phyloP scores from a whole-genome alignment of 1,140 invertebrate species.

The Temnothorax nylanderi region DNA sequence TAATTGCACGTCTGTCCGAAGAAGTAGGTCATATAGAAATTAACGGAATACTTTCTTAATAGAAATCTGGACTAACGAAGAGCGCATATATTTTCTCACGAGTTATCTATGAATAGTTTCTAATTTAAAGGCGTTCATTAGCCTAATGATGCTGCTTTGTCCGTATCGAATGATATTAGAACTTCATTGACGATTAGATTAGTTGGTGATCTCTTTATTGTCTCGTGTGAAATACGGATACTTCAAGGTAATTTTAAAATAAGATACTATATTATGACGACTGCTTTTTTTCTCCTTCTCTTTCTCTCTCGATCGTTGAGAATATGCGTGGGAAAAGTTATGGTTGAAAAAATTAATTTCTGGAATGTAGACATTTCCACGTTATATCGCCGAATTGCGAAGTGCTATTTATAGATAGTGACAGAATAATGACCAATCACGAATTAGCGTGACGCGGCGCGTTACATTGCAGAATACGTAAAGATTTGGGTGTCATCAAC shows the following conservation, averaged over 20 bases:
- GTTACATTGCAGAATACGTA: background rate
- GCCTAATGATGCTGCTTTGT: background rate
- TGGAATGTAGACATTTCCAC: background rate
- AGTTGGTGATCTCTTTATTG: background rate
- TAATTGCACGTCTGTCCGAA: conserved; percentile 9
- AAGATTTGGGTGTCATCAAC: background rate
- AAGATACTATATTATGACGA: background rate
- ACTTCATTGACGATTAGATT: background rate
- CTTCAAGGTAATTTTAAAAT: background rate
- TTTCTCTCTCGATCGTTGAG: background rate
- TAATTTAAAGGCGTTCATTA: conserved; percentile 41
- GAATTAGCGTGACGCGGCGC: background rate
- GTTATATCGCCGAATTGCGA: background rate
- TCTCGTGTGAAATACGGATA: background rate
- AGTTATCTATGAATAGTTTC: background rate
- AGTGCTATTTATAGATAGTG: background rate
- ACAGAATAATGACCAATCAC: background rate
- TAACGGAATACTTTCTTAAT: conserved; percentile 25
- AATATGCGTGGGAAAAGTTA: background rate
- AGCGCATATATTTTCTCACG: conserved; percentile 1
- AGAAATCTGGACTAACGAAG: conserved; percentile 43
- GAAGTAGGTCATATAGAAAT: conserved; percentile 19
- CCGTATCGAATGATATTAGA: background rate
- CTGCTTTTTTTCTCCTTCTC: background rate
- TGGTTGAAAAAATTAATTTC: background rate